These are phyloP conservation scores for Symphodus melops DNA, from an alignment of 2,113 vertebrate genomes.

Conservation along the genomic window DNA sequence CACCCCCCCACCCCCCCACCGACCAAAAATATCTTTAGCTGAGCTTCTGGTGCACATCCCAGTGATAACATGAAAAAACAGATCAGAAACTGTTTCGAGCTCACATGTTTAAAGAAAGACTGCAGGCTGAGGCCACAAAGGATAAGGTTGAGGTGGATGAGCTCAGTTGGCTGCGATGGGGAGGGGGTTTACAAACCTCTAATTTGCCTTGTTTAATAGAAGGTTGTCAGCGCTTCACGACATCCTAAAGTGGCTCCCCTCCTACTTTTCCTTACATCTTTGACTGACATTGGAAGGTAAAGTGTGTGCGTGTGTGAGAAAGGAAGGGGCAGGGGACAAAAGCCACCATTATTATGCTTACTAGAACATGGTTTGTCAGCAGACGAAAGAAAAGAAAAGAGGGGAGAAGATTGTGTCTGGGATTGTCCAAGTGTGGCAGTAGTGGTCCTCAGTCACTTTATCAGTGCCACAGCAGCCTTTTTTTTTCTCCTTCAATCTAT, in stretches of 20 bases:
- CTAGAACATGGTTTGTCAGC: slow-evolving; percentile 70
- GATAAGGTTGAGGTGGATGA: slow-evolving; percentile 51
- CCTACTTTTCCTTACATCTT: slow-evolving; percentile 66
- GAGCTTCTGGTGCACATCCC: slow-evolving; percentile 60
- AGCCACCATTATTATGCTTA: slow-evolving; percentile 74
- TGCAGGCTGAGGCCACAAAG: slow-evolving; percentile 34
- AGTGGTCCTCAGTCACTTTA: slow-evolving; percentile 81
- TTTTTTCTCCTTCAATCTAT: slow-evolving; percentile 70
- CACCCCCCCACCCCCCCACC: neutral
- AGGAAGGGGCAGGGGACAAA: slow-evolving; percentile 21
- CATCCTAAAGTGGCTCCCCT: slow-evolving; percentile 66
- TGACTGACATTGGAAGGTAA: slow-evolving; percentile 41
- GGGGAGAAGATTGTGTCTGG: slow-evolving; percentile 72
- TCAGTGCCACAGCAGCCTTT: slow-evolving; percentile 77
- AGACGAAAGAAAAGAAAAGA: slow-evolving; percentile 70
- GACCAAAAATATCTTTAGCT: too few species aligned
- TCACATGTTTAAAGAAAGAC: slow-evolving; percentile 50
- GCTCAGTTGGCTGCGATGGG: slow-evolving; percentile 15
- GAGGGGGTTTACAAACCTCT: slow-evolving; percentile 67
- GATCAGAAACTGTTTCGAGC: slow-evolving; percentile 64
- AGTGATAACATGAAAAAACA: slow-evolving; percentile 64
- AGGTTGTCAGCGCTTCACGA: slow-evolving; percentile 74
- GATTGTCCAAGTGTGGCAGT: slow-evolving; percentile 79
- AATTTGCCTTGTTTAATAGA: slow-evolving; percentile 79
- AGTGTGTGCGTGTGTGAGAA: slow-evolving; percentile 1